Conservation (phyloP, 2,113 vertebrate genomes). For the Aramus guarauna region DNA sequence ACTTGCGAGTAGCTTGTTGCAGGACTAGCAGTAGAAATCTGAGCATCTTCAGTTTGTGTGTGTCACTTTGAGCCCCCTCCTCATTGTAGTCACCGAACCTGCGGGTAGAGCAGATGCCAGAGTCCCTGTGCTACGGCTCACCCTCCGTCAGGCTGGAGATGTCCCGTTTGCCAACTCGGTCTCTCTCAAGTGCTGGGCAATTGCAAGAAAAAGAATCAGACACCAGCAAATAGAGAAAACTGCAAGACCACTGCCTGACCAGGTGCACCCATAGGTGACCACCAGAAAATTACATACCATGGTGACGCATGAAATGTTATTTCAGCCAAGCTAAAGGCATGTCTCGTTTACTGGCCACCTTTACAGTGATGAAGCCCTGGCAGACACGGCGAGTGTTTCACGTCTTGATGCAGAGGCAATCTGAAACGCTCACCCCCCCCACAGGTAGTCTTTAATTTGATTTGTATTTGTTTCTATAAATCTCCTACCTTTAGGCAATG, state of each 20-base stretch:
- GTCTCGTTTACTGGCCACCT: background rate
- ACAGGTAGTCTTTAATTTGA: background rate
- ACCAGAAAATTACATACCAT: background rate
- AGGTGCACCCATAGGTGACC: background rate
- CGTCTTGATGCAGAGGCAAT: background rate
- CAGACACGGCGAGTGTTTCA: background rate
- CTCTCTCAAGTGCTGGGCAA: background rate
- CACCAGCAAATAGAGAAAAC: background rate
- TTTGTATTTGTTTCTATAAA: background rate
- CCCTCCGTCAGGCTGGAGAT: background rate
- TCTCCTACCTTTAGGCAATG: background rate
- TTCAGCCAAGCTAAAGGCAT: background rate
- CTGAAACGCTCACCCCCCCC: background rate
- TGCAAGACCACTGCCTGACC: background rate
- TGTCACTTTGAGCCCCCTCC: background rate
- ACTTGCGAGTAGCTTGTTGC: background rate
- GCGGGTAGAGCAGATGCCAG: accelerated
- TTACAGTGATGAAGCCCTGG: background rate
- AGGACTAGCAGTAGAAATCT: background rate
- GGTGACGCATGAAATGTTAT: background rate
- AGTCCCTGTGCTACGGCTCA: background rate
- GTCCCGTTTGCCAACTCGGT: accelerated
- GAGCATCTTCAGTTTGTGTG: background rate
- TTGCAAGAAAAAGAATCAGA: background rate
- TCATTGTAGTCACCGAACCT: accelerated